Conservation (phyloP, 1,140 invertebrate species). For the Dendroctonus valens region DNA sequence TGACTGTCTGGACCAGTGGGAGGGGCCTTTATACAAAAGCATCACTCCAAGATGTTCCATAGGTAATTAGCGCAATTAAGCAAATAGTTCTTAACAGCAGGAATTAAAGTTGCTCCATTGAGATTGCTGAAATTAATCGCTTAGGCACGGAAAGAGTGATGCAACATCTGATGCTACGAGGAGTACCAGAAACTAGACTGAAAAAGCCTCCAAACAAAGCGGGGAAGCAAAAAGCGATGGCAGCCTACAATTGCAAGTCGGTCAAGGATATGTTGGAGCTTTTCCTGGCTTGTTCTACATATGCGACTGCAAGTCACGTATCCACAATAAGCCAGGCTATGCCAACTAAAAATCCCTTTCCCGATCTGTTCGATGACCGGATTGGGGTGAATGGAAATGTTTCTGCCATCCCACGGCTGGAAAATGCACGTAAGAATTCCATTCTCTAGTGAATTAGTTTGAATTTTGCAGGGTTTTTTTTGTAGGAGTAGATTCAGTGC, state of each 20-base stretch:
- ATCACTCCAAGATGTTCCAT: conserved; percentile 70
- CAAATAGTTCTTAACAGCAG: not conserved
- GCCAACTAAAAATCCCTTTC: conserved; percentile 64
- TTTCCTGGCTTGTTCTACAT: conserved; percentile 68
- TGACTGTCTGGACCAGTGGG: conserved; percentile 67
- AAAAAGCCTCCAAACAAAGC: conserved; percentile 60
- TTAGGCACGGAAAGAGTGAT: conserved; percentile 59
- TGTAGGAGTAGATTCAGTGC: conserved; percentile 51
- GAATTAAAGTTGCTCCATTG: too few relatives aligned
- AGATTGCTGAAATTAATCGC: not conserved
- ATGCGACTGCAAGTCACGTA: conserved; percentile 65
- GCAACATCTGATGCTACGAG: conserved; percentile 68
- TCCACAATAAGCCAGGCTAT: conserved; percentile 58
- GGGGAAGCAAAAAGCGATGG: conserved; percentile 63
- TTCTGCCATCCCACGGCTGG: conserved; percentile 40
- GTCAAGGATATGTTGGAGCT: conserved; percentile 74
- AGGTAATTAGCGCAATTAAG: conserved; percentile 41
- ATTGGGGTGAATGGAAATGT: conserved; percentile 53
- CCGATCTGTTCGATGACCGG: conserved; percentile 63
- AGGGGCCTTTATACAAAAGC: conserved; percentile 62
- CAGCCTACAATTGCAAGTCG: conserved; percentile 67
- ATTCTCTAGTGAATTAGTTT: not conserved
- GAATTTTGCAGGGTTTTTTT: conserved; percentile 8
- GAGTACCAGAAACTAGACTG: conserved; percentile 63
- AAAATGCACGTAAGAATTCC: conserved; percentile 45